Evolutionary conservation across 2,888 invertebrate genomes (phyloP).

Genomic region (Leptinotarsa haldemani): DNA sequence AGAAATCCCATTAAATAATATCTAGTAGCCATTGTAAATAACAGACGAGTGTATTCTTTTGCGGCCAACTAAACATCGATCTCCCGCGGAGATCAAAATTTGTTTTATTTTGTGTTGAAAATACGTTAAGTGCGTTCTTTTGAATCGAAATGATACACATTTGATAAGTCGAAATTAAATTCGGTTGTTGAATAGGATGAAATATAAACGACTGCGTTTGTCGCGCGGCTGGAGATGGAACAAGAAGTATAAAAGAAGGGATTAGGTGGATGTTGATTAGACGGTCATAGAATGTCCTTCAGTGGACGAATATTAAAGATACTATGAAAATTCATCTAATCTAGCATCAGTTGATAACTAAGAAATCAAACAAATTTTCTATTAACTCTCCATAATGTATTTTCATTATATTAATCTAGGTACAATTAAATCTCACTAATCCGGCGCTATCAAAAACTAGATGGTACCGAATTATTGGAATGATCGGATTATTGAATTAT

Average conservation of each 20-base stretch:
- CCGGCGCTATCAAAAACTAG: too few relatives aligned
- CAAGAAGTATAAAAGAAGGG: constrained; percentile 18
- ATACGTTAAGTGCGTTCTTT: constrained; percentile 48
- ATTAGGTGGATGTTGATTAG: background rate
- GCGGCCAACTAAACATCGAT: constrained; percentile 20
- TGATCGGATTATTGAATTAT: too few relatives aligned
- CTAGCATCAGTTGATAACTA: too few relatives aligned
- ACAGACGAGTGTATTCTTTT: constrained; percentile 42
- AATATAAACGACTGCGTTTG: constrained; percentile 52
- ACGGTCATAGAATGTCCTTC: background rate
- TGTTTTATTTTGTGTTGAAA: constrained; percentile 40
- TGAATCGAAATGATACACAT: constrained; percentile 49
- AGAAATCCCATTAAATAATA: constrained; percentile 38
- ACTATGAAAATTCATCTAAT: too few relatives aligned
- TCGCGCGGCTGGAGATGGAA: constrained; percentile 44
- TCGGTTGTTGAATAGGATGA: constrained; percentile 50
- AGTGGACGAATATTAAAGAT: too few relatives aligned
- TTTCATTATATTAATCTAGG: too few relatives aligned
- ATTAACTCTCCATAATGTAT: too few relatives aligned
- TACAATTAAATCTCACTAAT: too few relatives aligned
- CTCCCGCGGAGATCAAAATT: constrained; percentile 42
- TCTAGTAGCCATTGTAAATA: constrained; percentile 32
- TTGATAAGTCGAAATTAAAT: constrained; percentile 53
- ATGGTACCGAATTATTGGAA: too few relatives aligned
- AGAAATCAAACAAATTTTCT: too few relatives aligned